phyloP scores from a whole-genome alignment of 2,888 invertebrate genomes.

The Pteria penguin region DNA sequence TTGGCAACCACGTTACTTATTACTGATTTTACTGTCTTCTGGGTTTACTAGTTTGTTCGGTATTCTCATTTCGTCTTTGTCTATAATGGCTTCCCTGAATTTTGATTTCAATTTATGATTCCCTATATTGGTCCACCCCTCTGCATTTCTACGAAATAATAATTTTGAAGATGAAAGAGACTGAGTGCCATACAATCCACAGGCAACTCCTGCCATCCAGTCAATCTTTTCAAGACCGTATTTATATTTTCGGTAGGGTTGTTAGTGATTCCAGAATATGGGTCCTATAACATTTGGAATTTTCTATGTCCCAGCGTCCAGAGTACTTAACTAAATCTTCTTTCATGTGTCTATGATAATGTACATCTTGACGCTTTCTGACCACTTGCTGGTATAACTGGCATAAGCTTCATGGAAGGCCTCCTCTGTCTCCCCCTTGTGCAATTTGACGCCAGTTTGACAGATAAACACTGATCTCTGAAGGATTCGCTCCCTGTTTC shows the following conservation, averaged over 20 bases:
- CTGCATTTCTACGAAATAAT: constrained; percentile 18
- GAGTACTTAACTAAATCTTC: constrained; percentile 3
- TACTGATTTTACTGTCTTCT: background rate
- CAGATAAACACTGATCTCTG: no score
- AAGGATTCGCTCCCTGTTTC: background rate
- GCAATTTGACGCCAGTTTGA: no score
- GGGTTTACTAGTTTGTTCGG: background rate
- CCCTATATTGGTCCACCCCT: background rate
- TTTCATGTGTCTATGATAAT: background rate
- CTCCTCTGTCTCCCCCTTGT: no score
- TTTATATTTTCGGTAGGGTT: constrained; percentile 19
- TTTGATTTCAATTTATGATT: background rate
- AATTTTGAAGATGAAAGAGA: constrained; percentile 18
- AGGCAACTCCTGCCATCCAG: constrained; percentile 15
- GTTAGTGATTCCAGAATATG: constrained; percentile 19
- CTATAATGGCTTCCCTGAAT: background rate
- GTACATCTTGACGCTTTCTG: background rate
- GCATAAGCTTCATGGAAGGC: no score
- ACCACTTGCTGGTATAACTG: no score
- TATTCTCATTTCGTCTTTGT: background rate
- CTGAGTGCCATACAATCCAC: constrained; percentile 9
- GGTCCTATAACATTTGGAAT: background rate
- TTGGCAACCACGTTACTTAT: background rate
- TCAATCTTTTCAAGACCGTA: constrained; percentile 9
- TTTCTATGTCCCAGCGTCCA: constrained; percentile 15